Base-by-base conservation (phyloP, 2,113 vertebrate species). In the Prolemur simus region DNA sequence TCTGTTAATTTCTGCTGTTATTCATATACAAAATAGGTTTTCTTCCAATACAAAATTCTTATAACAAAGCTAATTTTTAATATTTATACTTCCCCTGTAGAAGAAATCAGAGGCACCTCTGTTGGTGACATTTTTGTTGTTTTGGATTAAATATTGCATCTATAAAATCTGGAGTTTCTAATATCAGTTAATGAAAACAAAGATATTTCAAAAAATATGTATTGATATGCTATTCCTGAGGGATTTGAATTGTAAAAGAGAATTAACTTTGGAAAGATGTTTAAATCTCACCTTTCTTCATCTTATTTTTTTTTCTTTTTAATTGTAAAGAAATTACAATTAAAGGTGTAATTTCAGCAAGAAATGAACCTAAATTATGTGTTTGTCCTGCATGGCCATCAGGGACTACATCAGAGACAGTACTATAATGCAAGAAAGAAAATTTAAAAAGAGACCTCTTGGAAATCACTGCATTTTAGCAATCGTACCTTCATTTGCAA, bases 61-160 rank as follows among this genome's bases (percentile, higher is more conserved):
- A 52, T 52, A 52, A 52, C 49, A 52, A 52, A 81, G 15, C 32
- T 91, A 74, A 80, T 39, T 83, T 87, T 91, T 91, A 85, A 71
- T 76, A 91, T 74, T 69, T 85, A 86, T 3, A 34, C 9, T 60
- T 92, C 71, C 21, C 66, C 88, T 74, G n/a, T 74, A 42, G 58
- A 76, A 81, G 54, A 94, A 92, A 84, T 66, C 54, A 80, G 92
- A 93, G 74, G 5, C 10, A 74, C 3, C n/a, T 25, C 27, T 37
- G 11, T 34, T 47, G 17, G 54, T 89, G 73, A 92, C 32, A 95
- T 74, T 84, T 84, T 68, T 90, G n/a, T 85, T 45, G 58, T 93
- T 97, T 87, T 95, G 56, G 87, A n/a, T 87, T 87, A 96, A 97
- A 80, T 47, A 84, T 92, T 80, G 74, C 6, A 54, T 71, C 56